Base-by-base conservation (phyloP, 2,113 vertebrate species). In the Mystacornis crossleyi region DNA sequence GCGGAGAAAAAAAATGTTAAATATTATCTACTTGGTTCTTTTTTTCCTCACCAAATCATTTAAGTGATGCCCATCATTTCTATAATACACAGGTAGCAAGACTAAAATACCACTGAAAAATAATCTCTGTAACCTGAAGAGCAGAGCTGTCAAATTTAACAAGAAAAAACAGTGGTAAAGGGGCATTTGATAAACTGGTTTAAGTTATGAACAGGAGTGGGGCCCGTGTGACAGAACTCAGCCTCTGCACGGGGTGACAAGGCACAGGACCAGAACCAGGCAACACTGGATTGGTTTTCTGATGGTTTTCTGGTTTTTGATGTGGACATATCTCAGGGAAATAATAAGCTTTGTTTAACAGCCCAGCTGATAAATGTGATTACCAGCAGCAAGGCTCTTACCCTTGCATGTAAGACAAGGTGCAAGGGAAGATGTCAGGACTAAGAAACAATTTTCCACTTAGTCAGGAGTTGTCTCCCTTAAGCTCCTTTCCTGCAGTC, bases 371-470 rank as follows among this genome's bases (percentile, higher is more conserved):
- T 91, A 81, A 36, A 53, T 10, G 33, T 34, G 51, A 62, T 78
- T 66, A 81, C 12, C 50, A 91, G 29, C 33, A 95, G 38, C 60
- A 74, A 50, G 60, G 14, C 73, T 84, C 78, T 50, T 48, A 87
- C 43, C 65, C 73, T 28, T 57, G 61, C 48, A 78, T 42, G 18
- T 18, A 12, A 61, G 21, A 67, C 31, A 77, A 67, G 18, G 43
- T 28, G 18, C 42, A 81, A 84, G 47, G 81, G 23, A 84, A 62
- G 18, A 40, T 18, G 4, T 7, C 33, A 54, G 73, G 24, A 77
- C 20, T 36, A 45, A 81, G 47, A 70, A 83, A 91, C 45, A 73
- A 85, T 90, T 87, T 95, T 75, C 66, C 29, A 90, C 60, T 93
- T 85, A 81, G 51, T 25, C 67, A 73, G 51, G 38, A 95, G 51